Evolutionary conservation across 2,888 invertebrate genomes (phyloP), one percentile per base, ranked within the genome.

Genomic region (Theretra japonica): DNA sequence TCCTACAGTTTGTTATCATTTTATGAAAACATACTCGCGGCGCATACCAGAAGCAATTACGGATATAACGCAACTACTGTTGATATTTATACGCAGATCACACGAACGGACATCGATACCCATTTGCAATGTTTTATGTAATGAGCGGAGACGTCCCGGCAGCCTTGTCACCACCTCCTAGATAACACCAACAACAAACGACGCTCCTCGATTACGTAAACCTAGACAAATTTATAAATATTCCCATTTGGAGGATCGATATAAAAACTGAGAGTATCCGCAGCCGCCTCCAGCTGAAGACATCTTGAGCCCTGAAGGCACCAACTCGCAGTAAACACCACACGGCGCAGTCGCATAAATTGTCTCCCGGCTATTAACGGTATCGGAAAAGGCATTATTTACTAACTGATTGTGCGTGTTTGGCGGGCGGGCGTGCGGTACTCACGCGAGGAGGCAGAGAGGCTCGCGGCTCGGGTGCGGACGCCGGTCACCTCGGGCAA

Each of bases 191-290:
- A 86, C 83, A 88, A 89, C 86, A 89, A 87, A 86, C 80, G 82
- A 81, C 79, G 80, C 81, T 86, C 88, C 86, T 84, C 85, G 87
- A 84, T 93, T 92, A 92, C 92, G 92, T 93, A 93, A 93, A 93
- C 88, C 83, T 75, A 80, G 79, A 82, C 81, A 83, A 84, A 88
- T 90, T 91, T 85, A 87, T 85, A 88, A 90, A 90, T 88, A 87
- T 90, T 87, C 82, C 75, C 75, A 81, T 83, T 72, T 81, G 73
- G 75, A 80, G 84, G 88, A 91, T 91, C 91, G 86, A 91, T 90
- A 87, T 80, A 83, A 86, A 88, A 86, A 87, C 81, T 81, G 83
- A 79, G 84, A 80, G 79, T 77, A 76, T 77, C 75, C 83, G 84
- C 83, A 82, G 81, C 75, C 77, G 79, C 83, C 65, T 25, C 58